Evolutionary conservation across 2,113 vertebrate species (phyloP), one percentile per base, ranked within the genome.

Genomic region (Microtus montanus): DNA sequence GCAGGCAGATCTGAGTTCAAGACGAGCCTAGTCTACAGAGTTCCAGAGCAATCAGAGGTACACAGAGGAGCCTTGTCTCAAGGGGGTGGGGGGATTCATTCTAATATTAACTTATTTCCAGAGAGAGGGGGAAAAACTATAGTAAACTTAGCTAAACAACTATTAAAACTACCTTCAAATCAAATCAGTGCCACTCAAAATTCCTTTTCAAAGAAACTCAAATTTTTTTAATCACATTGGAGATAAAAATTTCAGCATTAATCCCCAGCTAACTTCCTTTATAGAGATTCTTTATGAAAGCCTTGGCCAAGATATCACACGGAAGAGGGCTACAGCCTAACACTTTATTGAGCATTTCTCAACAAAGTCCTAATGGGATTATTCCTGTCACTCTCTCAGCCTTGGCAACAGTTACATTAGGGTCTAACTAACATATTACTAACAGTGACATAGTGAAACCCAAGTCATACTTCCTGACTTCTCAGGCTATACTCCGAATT

Each of bases 61-160:
- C 44, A 79, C 14, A 78, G 28, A 78, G 28, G 47, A 77, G 26
- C 41, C 74, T 47, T 77, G 41, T 77, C 41, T 47, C 41, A 33
- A 49, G 28, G 41, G n/a, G 17, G 26, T 5, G 41, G 19, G 17
- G 3, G 3, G 4, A 20, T 15, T 73, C 71, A 79, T 49, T 52
- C 11, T 38, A 24, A 24, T 58, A 24, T n/a, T 82, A 13, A 61
- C 24, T 61, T 54, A 77, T 63, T 90, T 89, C 58, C 68, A 77
- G n/a, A 94, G 96, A 95, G 71, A 24, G 9, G 12, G 14, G 33
- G 14, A 82, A n/a, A 66, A 64, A 73, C 68, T n/a, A 73, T 9
- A 52, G 22, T 49, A 90, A 83, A 85, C 66, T 91, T 87, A 68
- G 54, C 74, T 80, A 92, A 90, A 68, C 33, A 77, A 94, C 86